Percentiles rank a stretch among this genome's conserved stretches.
phyloP scores from a whole-genome alignment of 64 coral and sea anemone genomes.

The Catalaphyllia jardinei region DNA sequence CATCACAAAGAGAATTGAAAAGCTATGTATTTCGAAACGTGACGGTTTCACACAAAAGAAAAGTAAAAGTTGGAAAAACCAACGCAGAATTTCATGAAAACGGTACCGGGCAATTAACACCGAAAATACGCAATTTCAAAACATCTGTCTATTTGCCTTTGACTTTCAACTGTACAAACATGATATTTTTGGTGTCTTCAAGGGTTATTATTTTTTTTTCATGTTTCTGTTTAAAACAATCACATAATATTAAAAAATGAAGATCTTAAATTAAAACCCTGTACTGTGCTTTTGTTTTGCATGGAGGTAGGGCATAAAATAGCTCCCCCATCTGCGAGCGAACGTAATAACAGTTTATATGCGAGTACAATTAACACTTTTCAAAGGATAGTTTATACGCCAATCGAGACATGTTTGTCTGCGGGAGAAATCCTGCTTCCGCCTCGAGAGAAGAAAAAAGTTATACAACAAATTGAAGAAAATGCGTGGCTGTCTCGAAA shows the following conservation, averaged over 20 bases:
- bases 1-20: not conserved
- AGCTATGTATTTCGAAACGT: not conserved
- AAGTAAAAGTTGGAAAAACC: not conserved
- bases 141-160: constrained; percentile 7
- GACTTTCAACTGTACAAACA: constrained; percentile 22
- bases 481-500: not conserved
- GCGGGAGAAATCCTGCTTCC: not conserved
- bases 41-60: not conserved
- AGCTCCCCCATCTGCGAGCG: too few species aligned
- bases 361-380: constrained; percentile 2
- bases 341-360: too few species aligned
- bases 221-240: not conserved
- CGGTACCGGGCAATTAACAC: not conserved
- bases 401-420: not conserved
- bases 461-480: not conserved
- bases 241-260: not conserved
- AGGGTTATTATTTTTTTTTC: not conserved
- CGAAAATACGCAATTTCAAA: not conserved
- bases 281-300: not conserved
- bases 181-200: not conserved
- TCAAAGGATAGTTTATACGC: constrained; percentile 7
- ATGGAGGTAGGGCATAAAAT: too few species aligned
- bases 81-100: not conserved
- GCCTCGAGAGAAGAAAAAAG: not conserved
- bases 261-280: not conserved